Evolutionary conservation across 2,888 invertebrate genomes (phyloP).

Genomic region (Capitulum mitella): DNA sequence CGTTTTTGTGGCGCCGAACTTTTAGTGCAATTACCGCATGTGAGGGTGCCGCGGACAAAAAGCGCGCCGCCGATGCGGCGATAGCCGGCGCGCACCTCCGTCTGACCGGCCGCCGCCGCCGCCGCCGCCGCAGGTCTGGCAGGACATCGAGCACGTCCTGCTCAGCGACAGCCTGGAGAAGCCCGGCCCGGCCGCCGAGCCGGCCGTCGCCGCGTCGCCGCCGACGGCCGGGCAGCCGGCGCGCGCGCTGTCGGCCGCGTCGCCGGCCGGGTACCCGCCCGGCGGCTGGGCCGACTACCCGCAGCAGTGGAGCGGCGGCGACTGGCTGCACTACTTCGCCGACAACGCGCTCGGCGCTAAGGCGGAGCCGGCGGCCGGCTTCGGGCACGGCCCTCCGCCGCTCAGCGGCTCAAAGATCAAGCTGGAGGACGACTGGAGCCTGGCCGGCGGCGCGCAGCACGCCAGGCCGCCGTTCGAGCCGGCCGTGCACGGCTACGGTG

Average conservation of each 20-base stretch:
- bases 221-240: not conserved
- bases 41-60: slow-evolving; percentile 22
- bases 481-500: slow-evolving; percentile 26
- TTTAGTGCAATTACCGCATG: slow-evolving; percentile 23
- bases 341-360: slow-evolving; percentile 19
- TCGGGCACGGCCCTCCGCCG: not conserved
- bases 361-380: not conserved
- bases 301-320: not conserved
- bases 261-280: not conserved
- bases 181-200: not conserved
- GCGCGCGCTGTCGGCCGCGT: not conserved
- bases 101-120: too few relatives aligned
- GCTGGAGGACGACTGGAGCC: not conserved
- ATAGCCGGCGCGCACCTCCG: slow-evolving; percentile 16
- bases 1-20: slow-evolving; percentile 9
- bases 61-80: not conserved
- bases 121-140: slow-evolving; percentile 41
- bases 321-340: slow-evolving; percentile 9
- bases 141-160: slow-evolving; percentile 43
- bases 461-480: not conserved
- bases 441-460: not conserved
- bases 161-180: slow-evolving; percentile 37
- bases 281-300: not conserved
- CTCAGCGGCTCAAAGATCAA: not conserved
- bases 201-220: too few relatives aligned